Evolutionary conservation across 2,888 invertebrate species (phyloP).

Genomic region (Andrena praecox): DNA sequence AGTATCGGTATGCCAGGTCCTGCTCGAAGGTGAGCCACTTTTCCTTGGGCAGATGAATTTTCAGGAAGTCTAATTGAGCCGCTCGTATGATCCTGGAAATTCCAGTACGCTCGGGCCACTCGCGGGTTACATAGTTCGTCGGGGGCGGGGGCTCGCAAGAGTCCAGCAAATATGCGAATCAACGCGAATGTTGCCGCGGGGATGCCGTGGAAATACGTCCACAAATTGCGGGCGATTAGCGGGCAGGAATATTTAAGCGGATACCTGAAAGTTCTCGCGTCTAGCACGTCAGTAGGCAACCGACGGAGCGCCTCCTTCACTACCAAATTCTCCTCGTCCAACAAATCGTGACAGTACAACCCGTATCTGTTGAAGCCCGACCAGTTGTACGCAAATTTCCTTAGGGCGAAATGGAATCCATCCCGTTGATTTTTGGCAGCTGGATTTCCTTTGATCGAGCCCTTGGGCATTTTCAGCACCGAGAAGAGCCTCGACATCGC

Average conservation of each 20-base stretch:
- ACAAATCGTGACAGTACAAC: conserved; percentile 63
- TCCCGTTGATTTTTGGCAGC: not conserved
- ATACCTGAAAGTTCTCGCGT: conserved; percentile 69
- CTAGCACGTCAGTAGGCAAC: conserved; percentile 63
- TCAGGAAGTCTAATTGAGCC: conserved; percentile 55
- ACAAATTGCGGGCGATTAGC: not conserved
- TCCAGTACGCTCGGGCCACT: not conserved
- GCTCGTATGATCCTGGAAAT: conserved; percentile 65
- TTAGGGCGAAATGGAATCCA: not conserved
- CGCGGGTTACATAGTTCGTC: conserved; percentile 5
- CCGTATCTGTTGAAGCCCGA: conserved; percentile 65
- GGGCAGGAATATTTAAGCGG: not conserved
- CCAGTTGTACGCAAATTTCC: conserved; percentile 51
- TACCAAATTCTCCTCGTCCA: conserved; percentile 25
- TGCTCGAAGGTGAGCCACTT: conserved; percentile 73
- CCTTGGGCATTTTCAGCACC: not conserved
- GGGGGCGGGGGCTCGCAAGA: not conserved
- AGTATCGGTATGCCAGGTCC: conserved; percentile 65
- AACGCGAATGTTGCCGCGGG: not conserved
- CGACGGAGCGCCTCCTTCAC: conserved; percentile 59
- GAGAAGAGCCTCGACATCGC: conserved; percentile 22
- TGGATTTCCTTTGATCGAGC: conserved; percentile 4
- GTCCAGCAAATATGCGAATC: not conserved
- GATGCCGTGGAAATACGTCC: conserved; percentile 7
- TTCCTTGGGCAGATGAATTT: conserved; percentile 57